Percentiles rank a stretch among this genome's conserved stretches.
Conservation (phyloP, 2,113 vertebrate species). For the Caranx ignobilis region DNA sequence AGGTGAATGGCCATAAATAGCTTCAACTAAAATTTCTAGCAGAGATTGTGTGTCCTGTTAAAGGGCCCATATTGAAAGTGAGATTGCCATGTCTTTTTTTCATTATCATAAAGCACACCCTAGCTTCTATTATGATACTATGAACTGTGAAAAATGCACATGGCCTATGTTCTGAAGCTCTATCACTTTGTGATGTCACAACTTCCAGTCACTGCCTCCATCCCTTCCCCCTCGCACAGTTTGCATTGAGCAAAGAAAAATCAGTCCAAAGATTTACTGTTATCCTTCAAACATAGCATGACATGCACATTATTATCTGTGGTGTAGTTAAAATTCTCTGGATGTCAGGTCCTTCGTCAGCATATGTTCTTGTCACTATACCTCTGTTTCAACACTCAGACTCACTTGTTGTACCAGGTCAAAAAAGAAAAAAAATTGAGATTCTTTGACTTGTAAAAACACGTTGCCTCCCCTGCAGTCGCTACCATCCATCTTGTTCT, state of each 20-base stretch:
- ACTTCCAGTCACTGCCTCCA: too few species aligned
- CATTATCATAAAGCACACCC: too few species aligned
- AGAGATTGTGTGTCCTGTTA: not conserved
- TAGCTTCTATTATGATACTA: too few species aligned
- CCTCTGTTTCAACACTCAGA: slow-evolving; percentile 9
- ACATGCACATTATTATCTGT: too few species aligned
- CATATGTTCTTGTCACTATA: not conserved
- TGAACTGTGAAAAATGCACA: too few species aligned
- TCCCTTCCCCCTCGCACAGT: too few species aligned
- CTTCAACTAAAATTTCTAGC: not conserved
- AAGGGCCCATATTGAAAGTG: too few species aligned
- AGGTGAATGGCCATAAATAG: not conserved
- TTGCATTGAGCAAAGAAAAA: not conserved
- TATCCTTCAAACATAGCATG: not conserved
- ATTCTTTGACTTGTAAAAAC: slow-evolving; percentile 66
- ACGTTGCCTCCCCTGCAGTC: slow-evolving; percentile 39
- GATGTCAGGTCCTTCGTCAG: not conserved
- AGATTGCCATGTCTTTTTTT: too few species aligned
- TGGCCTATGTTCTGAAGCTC: too few species aligned
- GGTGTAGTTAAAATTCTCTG: too few species aligned
- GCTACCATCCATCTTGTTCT: slow-evolving; percentile 61
- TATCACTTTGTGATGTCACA: too few species aligned
- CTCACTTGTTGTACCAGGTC: slow-evolving; percentile 25
- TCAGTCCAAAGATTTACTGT: not conserved
- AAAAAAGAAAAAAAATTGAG: slow-evolving; percentile 26